A percentile compares a stretch with the other conserved stretches of the same genome.
Evolutionary conservation across 2,797 vertebrate species (phyloP).

Genomic region (Rhinatrema bivittatum): DNA sequence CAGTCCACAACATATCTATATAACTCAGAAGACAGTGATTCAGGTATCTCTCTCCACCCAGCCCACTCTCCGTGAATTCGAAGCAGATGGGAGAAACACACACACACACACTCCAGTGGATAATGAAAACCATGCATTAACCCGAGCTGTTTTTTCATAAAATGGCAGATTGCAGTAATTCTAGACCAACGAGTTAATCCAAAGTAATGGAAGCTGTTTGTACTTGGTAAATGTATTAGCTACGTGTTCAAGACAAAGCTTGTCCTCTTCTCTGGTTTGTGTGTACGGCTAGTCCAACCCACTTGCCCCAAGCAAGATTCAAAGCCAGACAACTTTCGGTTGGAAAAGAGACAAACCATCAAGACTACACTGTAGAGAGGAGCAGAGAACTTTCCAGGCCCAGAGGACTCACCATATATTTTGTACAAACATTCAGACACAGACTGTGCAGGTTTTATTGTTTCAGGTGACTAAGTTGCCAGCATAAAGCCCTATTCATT

Average conservation of each 20-base stretch:
- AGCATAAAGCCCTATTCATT: no score
- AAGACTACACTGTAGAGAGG: slow-evolving; percentile 14
- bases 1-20: no score
- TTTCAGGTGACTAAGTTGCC: background rate
- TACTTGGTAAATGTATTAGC: slow-evolving; percentile 26
- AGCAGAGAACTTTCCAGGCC: slow-evolving; percentile 8
- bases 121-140: slow-evolving; percentile 4
- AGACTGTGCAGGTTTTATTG: slow-evolving; percentile 7
- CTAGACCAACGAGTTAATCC: slow-evolving; percentile 36
- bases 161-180: slow-evolving; percentile 28
- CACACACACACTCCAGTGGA: no score
- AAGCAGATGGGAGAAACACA: no score
- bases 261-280: slow-evolving; percentile 17
- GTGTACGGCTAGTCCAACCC: slow-evolving; percentile 9
- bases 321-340: slow-evolving; percentile 13
- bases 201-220: slow-evolving; percentile 19
- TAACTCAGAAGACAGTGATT: no score
- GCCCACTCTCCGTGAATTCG: no score
- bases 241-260: slow-evolving; percentile 36
- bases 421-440: slow-evolving; percentile 12
- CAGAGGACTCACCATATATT: slow-evolving; percentile 6
- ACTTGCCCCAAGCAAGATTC: slow-evolving; percentile 26
- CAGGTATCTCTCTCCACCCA: no score
- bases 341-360: slow-evolving; percentile 23
- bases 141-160: slow-evolving; percentile 12